These are phyloP conservation scores for Aphidoletes aphidimyza DNA, from an alignment of 2,888 invertebrate species.

Conservation along the genomic window DNA sequence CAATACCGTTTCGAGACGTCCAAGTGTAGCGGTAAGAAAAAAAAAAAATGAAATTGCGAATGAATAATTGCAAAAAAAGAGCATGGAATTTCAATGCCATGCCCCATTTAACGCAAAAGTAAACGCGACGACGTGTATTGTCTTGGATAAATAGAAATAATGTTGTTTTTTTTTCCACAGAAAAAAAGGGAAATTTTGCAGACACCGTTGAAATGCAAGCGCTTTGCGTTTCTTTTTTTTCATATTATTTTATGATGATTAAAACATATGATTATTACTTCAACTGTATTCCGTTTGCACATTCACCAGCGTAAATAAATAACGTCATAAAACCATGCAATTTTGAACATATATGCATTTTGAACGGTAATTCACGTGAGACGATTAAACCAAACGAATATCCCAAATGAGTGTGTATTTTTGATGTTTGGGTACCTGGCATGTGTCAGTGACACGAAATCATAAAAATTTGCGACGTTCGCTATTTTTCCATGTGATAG, in stretches of 20 bases:
- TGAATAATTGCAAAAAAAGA: background rate
- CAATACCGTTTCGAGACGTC: background rate
- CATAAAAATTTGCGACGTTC: background rate
- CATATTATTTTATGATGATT: conserved; percentile 51
- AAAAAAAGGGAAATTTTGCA: conserved; percentile 4
- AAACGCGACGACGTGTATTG: background rate
- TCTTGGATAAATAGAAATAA: background rate
- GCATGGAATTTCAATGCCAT: conserved; percentile 23
- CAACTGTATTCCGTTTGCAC: background rate
- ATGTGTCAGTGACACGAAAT: conserved; percentile 7
- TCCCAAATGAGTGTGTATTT: background rate
- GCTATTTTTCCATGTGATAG: background rate
- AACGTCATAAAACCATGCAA: background rate
- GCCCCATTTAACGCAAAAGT: conserved; percentile 15
- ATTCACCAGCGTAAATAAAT: background rate
- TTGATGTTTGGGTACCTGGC: background rate
- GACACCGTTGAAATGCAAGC: background rate
- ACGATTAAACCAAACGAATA: background rate
- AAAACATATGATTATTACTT: conserved; percentile 22
- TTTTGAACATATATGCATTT: background rate
- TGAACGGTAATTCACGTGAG: background rate
- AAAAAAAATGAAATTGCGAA: background rate
- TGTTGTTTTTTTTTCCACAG: background rate
- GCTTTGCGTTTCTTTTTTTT: background rate
- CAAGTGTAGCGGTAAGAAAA: background rate